Evolutionary conservation across 2,888 invertebrate genomes (phyloP).

Genomic region (Hyposoter didymator): DNA sequence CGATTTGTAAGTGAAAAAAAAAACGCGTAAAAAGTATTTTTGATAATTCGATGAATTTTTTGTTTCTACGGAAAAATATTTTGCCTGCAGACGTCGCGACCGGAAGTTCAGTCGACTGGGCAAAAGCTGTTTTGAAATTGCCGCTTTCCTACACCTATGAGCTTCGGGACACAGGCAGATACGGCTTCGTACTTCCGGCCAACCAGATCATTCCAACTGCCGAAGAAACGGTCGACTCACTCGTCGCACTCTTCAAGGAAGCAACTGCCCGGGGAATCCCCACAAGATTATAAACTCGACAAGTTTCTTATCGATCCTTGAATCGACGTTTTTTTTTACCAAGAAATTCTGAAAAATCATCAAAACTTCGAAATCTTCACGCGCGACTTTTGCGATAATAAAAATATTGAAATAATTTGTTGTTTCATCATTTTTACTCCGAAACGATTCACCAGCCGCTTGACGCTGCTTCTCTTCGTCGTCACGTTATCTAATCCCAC

Average conservation of each 20-base stretch:
- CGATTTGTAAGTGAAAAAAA: constrained; percentile 85
- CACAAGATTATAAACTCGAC: constrained; percentile 14
- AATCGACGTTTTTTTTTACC: neutral
- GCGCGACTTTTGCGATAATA: neutral
- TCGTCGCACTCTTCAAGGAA: constrained; percentile 83
- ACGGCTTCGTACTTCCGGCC: constrained; percentile 89
- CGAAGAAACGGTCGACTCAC: constrained; percentile 85
- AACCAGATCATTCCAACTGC: constrained; percentile 88
- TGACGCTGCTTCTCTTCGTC: neutral
- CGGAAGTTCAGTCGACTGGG: constrained; percentile 91
- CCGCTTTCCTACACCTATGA: constrained; percentile 90
- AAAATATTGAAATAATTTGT: neutral
- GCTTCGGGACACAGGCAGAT: constrained; percentile 87
- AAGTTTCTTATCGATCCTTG: neutral
- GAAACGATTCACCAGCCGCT: too few species aligned
- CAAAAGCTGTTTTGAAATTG: constrained; percentile 88
- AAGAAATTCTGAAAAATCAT: neutral
- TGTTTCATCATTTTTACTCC: neutral
- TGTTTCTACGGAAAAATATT: neutral
- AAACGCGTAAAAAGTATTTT: neutral
- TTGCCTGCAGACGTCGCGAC: constrained; percentile 87
- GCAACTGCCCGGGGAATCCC: constrained; percentile 75
- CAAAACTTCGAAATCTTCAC: neutral
- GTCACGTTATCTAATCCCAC: neutral
- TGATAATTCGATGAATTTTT: neutral